These are phyloP conservation scores for Melangyna quadrimaculata DNA, from an alignment of 2,888 invertebrate genomes.

Conservation along the genomic window DNA sequence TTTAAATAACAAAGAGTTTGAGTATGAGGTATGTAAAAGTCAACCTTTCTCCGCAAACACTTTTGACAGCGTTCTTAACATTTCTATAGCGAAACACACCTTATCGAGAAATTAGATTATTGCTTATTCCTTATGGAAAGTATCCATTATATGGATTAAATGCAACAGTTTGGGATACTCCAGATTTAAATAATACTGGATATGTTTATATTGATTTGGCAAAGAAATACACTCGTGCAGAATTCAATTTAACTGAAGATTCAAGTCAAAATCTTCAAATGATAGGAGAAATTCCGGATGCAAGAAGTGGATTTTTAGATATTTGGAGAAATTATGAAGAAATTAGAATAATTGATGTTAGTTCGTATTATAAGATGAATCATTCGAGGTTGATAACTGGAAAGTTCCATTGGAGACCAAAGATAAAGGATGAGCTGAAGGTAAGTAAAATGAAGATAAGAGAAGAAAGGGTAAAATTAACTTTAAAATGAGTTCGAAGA, in stretches of 20 bases:
- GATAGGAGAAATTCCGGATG: conserved; percentile 89
- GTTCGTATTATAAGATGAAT: conserved; percentile 90
- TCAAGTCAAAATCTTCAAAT: conserved; percentile 86
- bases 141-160: conserved; percentile 83
- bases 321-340: conserved; percentile 92
- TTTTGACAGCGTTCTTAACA: background rate
- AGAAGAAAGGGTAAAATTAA: too few species aligned
- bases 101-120: conserved; percentile 83
- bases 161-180: conserved; percentile 83
- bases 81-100: conserved; percentile 83
- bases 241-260: conserved; percentile 87
- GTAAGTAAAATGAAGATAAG: conserved; percentile 76
- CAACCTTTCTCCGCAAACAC: background rate
- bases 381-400: conserved; percentile 92
- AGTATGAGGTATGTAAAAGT: conserved; percentile 82
- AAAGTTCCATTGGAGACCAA: conserved; percentile 90
- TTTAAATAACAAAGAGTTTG: conserved; percentile 83
- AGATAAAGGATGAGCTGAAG: conserved; percentile 85
- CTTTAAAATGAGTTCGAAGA: too few species aligned
- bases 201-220: conserved; percentile 83
- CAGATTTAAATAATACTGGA: conserved; percentile 84
- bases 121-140: conserved; percentile 81
- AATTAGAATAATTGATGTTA: conserved; percentile 88
- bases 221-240: conserved; percentile 84
- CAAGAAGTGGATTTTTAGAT: conserved; percentile 88